Percentiles rank a stretch among this genome's conserved stretches.
Evolutionary conservation across 2,888 invertebrate genomes (phyloP).

Genomic region (Mayetiola destructor): DNA sequence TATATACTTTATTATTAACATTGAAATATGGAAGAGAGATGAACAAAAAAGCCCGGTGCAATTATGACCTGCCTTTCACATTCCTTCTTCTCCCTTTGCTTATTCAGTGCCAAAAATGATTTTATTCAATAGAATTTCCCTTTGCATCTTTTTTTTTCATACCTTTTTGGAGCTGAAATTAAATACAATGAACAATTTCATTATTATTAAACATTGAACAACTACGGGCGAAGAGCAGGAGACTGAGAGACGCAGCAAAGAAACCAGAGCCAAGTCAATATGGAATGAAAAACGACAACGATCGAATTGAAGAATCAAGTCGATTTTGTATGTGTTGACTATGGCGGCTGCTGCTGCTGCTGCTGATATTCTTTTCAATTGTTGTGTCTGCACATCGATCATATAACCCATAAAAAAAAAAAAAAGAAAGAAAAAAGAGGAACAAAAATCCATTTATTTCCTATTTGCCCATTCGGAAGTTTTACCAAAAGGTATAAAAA

Average conservation of each 20-base stretch:
- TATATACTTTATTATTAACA: too few relatives aligned
- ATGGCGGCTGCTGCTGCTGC: too few relatives aligned
- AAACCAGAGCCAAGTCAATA: neutral
- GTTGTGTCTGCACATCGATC: neutral
- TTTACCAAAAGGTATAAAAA: too few relatives aligned
- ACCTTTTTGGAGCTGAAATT: neutral
- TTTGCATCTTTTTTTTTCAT: neutral
- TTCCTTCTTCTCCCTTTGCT: neutral
- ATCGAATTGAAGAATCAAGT: slow-evolving; percentile 8
- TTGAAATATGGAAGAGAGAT: neutral
- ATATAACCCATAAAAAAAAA: too few relatives aligned
- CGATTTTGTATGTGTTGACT: too few relatives aligned
- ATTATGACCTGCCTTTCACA: slow-evolving; percentile 13
- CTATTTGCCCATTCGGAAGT: slow-evolving; percentile 7
- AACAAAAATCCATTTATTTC: slow-evolving; percentile 12
- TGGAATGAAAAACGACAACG: slow-evolving; percentile 5
- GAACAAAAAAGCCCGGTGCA: slow-evolving; percentile 7
- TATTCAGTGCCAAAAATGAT: neutral
- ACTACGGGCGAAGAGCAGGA: too few relatives aligned
- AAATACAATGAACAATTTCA: neutral
- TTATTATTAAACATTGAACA: too few relatives aligned
- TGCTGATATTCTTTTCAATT: neutral
- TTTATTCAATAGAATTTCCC: slow-evolving; percentile 1
- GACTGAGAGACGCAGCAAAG: neutral
- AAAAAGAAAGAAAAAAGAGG: too few relatives aligned